These are phyloP conservation scores for Pseudorhombus dupliciocellatus DNA, from an alignment of 2,113 vertebrate genomes.

Conservation along the genomic window DNA sequence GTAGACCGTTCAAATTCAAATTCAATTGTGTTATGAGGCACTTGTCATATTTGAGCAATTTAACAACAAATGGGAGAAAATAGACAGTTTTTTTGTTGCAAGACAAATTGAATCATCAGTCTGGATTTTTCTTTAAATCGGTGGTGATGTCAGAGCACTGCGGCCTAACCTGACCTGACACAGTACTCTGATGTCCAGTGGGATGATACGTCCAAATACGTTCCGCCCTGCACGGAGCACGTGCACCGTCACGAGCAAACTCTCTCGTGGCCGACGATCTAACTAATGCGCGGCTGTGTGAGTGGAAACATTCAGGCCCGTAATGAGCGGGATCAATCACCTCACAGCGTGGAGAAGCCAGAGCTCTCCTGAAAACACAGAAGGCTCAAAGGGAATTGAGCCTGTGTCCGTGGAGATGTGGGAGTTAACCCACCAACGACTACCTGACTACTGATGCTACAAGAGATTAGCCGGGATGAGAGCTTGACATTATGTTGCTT, in stretches of 20 bases:
- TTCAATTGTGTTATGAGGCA: too few relatives aligned
- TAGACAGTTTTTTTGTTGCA: too few relatives aligned
- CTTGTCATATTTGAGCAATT: too few relatives aligned
- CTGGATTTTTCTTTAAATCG: not conserved
- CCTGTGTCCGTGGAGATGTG: conserved; percentile 28
- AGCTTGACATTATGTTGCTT: conserved; percentile 46
- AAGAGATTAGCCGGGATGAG: conserved; percentile 42
- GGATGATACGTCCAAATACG: not conserved
- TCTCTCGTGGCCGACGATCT: conserved; percentile 8
- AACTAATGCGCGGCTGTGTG: conserved; percentile 26
- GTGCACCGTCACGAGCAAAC: conserved; percentile 7
- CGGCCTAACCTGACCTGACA: not conserved
- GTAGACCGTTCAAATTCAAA: not conserved
- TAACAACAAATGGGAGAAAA: too few relatives aligned
- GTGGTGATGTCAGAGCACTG: not conserved
- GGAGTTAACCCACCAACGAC: conserved; percentile 48
- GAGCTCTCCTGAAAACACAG: conserved; percentile 42
- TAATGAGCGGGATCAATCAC: conserved; percentile 64
- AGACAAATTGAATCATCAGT: too few relatives aligned
- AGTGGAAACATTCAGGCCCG: conserved; percentile 41
- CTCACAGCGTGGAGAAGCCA: conserved; percentile 8
- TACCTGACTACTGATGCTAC: conserved; percentile 43
- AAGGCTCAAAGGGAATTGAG: conserved; percentile 46
- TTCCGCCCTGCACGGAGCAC: not conserved
- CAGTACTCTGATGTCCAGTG: not conserved